Base-by-base conservation (phyloP, 2,113 vertebrate species). In the Pongo abelii region DNA sequence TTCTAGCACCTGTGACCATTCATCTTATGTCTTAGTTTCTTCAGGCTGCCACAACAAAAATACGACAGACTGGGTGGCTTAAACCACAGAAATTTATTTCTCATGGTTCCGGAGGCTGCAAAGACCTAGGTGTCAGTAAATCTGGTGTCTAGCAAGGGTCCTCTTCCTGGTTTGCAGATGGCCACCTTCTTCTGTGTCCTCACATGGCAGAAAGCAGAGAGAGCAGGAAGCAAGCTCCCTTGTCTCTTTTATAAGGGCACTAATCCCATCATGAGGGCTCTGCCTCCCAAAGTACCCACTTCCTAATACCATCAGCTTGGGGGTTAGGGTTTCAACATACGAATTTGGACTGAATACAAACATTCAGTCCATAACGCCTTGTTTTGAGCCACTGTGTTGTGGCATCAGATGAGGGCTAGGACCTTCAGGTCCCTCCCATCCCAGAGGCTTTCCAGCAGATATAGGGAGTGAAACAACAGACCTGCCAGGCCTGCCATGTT, bases 401-500 rank as follows among this genome's bases (percentile, higher is more conserved):
- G 46, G 35, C 22, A 22, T 17, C 89, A n/a, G 43, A 23, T 40
- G 46, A 79, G 2, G 12, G 5, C 23, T 48, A 16, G 4, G 52
- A 57, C 2, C 6, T 23, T 55, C 1, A 16, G 12, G 6, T 35
- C 14, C n/a, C 27, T 22, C 25, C 20, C 46, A 1, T 69, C 87
- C 32, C 52, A 74, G 38, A n/a, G 43, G 43, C 52, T 55, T 74
- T 14, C 52, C 38, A 35, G 18, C 30, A 72, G 55, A 64, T 4
- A 1, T 1, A 8, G 8, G 11, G 43, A 72, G 4, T 13, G 27
- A 67, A 2, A 61, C 14, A 27, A 20, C 1, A 1, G 16, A 30
- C 69, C 27, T 4, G 32, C 86, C 77, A 46, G 40, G 48, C 35
- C 20, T 4, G 69, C 78, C 1, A 0, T 0, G 0, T 2, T n/a